These are phyloP conservation scores for Sinopyrophorus schimmeli DNA, from an alignment of 2,888 invertebrate species.

Conservation along the genomic window DNA sequence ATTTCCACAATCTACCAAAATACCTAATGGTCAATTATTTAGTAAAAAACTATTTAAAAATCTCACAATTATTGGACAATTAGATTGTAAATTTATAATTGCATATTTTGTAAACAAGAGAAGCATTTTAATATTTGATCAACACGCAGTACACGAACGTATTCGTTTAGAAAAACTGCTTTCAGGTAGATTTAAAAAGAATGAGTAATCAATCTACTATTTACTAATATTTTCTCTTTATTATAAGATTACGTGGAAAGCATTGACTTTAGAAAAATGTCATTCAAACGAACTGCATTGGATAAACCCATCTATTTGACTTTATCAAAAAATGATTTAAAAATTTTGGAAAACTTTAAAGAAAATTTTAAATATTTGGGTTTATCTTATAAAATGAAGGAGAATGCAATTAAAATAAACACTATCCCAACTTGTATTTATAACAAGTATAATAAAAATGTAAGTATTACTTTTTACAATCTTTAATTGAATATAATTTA, in stretches of 20 bases:
- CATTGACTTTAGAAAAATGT: no score
- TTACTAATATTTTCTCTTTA: not conserved
- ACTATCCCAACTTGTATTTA: constrained; percentile 67
- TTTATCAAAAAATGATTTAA: constrained; percentile 56
- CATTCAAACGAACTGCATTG: no score
- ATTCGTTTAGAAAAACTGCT: constrained; percentile 73
- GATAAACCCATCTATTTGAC: no score
- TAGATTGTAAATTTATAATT: constrained; percentile 74
- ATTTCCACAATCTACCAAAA: constrained; percentile 9
- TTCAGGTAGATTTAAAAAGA: constrained; percentile 57
- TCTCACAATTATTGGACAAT: constrained; percentile 65
- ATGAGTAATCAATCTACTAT: not conserved
- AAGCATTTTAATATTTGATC: constrained; percentile 74
- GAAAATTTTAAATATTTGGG: constrained; percentile 64
- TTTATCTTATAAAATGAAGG: constrained; percentile 56
- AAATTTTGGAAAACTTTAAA: constrained; percentile 60
- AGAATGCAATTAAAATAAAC: constrained; percentile 56
- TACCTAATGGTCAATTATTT: constrained; percentile 48
- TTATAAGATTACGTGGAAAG: constrained; percentile 32
- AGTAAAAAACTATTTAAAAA: constrained; percentile 56
- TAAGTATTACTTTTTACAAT: constrained; percentile 42
- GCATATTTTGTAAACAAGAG: constrained; percentile 55
- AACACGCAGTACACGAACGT: constrained; percentile 87
- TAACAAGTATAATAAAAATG: constrained; percentile 61
- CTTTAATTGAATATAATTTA: not conserved